phyloP scores from a whole-genome alignment of 1,140 invertebrate species.

The Pachypsylla venusta region DNA sequence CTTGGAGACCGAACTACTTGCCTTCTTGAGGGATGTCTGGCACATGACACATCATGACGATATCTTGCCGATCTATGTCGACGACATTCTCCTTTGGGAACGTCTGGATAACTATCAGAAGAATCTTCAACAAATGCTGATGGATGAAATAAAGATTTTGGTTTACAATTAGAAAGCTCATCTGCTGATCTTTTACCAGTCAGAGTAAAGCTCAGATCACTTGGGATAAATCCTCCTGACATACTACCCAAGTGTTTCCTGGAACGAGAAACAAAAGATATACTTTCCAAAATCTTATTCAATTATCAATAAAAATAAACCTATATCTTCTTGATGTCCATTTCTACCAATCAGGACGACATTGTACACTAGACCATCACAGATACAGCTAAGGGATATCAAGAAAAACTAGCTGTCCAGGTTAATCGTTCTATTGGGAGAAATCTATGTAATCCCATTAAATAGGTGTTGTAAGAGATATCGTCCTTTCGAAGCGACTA shows the following conservation, averaged over 20 bases:
- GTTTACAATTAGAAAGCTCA: conserved; percentile 19
- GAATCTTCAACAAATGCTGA: conserved; percentile 28
- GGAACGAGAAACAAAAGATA: neutral
- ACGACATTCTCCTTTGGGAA: conserved; percentile 18
- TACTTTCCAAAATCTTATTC: no score
- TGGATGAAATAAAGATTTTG: conserved; percentile 22
- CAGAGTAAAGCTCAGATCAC: conserved; percentile 14
- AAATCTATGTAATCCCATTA: no score
- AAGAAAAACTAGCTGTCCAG: no score
- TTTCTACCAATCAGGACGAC: no score
- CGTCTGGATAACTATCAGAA: conserved; percentile 24
- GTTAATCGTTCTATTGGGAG: no score
- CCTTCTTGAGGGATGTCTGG: conserved; percentile 18
- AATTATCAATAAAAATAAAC: no score
- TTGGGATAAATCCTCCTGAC: conserved; percentile 7
- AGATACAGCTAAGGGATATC: no score
- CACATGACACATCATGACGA: conserved; percentile 19
- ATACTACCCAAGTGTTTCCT: conserved; percentile 18
- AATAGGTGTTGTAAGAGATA: no score
- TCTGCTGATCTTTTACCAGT: conserved; percentile 12
- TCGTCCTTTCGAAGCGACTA: no score
- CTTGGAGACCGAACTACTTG: conserved; percentile 22
- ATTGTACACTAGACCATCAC: no score
- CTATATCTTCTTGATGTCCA: no score
- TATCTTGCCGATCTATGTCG: conserved; percentile 9